phyloP scores from a whole-genome alignment of 1,140 invertebrate genomes.

The Colletes gigas region DNA sequence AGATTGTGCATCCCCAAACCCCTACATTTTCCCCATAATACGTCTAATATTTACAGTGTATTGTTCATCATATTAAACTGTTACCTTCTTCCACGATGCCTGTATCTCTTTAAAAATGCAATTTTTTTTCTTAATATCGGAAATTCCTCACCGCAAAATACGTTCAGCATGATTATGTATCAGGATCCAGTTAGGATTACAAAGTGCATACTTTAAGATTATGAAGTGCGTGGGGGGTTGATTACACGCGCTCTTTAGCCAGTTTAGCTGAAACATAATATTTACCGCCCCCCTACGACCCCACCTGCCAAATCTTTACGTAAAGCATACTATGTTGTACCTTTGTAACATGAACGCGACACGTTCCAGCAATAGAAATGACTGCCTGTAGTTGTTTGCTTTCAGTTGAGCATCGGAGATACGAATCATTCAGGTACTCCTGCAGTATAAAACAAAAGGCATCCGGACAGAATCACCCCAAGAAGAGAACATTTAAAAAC shows the following conservation, averaged over 20 bases:
- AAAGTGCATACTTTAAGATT: not conserved
- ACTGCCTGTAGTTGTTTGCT: slow-evolving; percentile 3
- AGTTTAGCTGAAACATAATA: slow-evolving; percentile 41
- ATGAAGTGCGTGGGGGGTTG: not conserved
- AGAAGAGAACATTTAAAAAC: slow-evolving; percentile 4
- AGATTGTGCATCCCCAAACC: slow-evolving; percentile 22
- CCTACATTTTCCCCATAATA: not conserved
- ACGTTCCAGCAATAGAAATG: slow-evolving; percentile 20
- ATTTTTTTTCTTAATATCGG: slow-evolving; percentile 4
- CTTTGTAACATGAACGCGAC: slow-evolving; percentile 7
- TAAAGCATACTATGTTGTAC: slow-evolving; percentile 14
- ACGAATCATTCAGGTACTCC: slow-evolving; percentile 13
- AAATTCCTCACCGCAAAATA: not conserved
- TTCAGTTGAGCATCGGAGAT: not conserved
- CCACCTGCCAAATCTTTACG: not conserved
- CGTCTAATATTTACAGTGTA: slow-evolving; percentile 10
- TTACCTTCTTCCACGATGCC: slow-evolving; percentile 20
- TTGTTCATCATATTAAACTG: slow-evolving; percentile 2
- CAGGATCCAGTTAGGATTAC: not conserved
- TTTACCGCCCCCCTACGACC: not conserved
- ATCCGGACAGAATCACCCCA: slow-evolving; percentile 20
- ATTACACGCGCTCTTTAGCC: slow-evolving; percentile 16
- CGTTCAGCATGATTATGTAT: not conserved
- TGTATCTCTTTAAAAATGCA: slow-evolving; percentile 1
- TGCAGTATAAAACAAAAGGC: slow-evolving; percentile 36